Base-by-base conservation (phyloP, 2,797 vertebrate species). In the Peromyscus aztecus region DNA sequence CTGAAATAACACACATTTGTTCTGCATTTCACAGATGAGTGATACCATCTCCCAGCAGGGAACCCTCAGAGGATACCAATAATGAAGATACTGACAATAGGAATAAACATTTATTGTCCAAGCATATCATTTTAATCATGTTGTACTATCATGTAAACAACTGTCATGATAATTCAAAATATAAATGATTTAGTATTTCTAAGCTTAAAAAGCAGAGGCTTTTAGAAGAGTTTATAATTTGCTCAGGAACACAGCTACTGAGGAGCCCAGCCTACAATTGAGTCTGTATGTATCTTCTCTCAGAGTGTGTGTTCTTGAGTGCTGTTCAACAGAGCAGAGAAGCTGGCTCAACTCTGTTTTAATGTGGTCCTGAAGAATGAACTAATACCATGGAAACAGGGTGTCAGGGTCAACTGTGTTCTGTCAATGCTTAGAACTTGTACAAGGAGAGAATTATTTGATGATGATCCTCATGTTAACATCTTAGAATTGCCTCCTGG, bases 291-390 rank as follows among this genome's bases (percentile, higher is more conserved):
- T 17, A 88, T 37, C 40, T 61, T 59, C 23, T 65, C 27, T 4
- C n/a, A 61, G 57, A 97, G 9, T 27, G n/a, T 29, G 9, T 83
- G 34, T 52, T 90, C 85, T 90, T 90, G 82, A 88, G 40, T 49
- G 31, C 71, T 73, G 0, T 65, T 78, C 91, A 89, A 57, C 13
- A 71, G 75, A 91, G 12, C 16, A 73, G 34, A 52, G 76, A 87
- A 59, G 8, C 31, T 0, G 43, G 27, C 37, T 89, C 24, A 49
- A 63, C n/a, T 86, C 40, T n/a, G 31, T 90, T 52, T 49, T 57
- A 92, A 94, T 55, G 63, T 71, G 63, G 46, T 78, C 49, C 16
- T 75, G 34, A 89, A 49, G 86, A 86, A 17, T 23, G 19, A 59
- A 59, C 5, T 83, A 52, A 59, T 52, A 29, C 27, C 82, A n/a